Conservation (phyloP, 1,140 invertebrate species). For the Rhopalosiphum maidis region DNA sequence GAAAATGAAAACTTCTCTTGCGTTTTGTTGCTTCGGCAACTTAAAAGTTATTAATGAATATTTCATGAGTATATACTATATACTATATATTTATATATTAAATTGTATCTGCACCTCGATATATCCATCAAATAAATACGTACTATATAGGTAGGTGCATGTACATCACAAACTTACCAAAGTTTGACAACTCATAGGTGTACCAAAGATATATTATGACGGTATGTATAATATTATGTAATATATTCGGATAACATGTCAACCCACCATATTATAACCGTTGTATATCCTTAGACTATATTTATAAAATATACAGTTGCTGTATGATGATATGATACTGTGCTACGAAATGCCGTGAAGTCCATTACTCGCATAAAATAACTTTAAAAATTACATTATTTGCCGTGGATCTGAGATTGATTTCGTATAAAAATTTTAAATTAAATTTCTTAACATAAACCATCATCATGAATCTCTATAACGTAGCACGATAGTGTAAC, state of each 20-base stretch:
- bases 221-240: background rate
- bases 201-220: background rate
- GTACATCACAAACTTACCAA: background rate
- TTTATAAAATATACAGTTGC: background rate
- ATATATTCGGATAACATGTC: conserved; percentile 12
- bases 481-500: background rate
- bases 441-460: background rate
- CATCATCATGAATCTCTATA: background rate
- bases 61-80: background rate
- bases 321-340: background rate
- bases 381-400: background rate
- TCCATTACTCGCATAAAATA: background rate
- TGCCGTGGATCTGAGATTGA: no score
- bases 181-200: conserved; percentile 17
- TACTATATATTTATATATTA: background rate
- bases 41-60: conserved; percentile 27
- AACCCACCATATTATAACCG: background rate
- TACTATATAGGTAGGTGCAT: background rate
- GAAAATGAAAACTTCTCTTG: background rate
- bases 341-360: background rate
- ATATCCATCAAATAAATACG: background rate
- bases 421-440: background rate
- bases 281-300: background rate
- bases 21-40: background rate
- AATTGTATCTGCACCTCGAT: background rate